These are phyloP conservation scores for Trissolcus brochymenae DNA, from an alignment of 2,888 invertebrate species.

Conservation along the genomic window DNA sequence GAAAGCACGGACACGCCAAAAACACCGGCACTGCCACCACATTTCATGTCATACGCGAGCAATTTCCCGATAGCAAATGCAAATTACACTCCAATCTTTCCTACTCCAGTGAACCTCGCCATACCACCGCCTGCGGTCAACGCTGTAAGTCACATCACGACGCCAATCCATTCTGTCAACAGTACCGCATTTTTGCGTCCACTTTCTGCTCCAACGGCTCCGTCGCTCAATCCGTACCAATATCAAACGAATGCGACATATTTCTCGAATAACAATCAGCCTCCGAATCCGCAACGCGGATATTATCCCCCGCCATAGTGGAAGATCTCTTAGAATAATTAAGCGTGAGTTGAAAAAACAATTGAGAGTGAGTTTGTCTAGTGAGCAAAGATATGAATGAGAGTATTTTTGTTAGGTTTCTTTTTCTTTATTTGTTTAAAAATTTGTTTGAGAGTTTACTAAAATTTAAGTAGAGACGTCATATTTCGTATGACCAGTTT, in stretches of 20 bases:
- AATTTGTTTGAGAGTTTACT: background rate
- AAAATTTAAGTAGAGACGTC: no score
- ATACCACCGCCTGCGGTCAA: slow-evolving; percentile 73
- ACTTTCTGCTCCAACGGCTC: slow-evolving; percentile 20
- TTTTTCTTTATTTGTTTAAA: background rate
- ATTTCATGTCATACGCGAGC: slow-evolving; percentile 69
- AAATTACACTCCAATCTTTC: slow-evolving; percentile 72
- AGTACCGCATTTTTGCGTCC: slow-evolving; percentile 32
- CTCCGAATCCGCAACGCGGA: slow-evolving; percentile 65
- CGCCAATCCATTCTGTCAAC: slow-evolving; percentile 39
- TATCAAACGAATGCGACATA: slow-evolving; percentile 72
- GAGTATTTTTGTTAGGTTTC: background rate
- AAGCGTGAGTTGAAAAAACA: background rate
- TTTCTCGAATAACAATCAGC: slow-evolving; percentile 67
- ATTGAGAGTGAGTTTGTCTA: slow-evolving; percentile 21
- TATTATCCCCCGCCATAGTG: slow-evolving; percentile 70
- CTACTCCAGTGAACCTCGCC: slow-evolving; percentile 72
- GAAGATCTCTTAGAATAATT: background rate
- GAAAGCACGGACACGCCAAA: slow-evolving; percentile 68
- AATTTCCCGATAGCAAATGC: slow-evolving; percentile 65
- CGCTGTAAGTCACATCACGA: slow-evolving; percentile 68
- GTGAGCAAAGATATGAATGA: slow-evolving; percentile 19
- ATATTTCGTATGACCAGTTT: no score
- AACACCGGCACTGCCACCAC: slow-evolving; percentile 67
- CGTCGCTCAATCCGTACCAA: slow-evolving; percentile 63